These are phyloP conservation scores for Elysia crispata DNA, from an alignment of 2,888 invertebrate species.

Conservation along the genomic window DNA sequence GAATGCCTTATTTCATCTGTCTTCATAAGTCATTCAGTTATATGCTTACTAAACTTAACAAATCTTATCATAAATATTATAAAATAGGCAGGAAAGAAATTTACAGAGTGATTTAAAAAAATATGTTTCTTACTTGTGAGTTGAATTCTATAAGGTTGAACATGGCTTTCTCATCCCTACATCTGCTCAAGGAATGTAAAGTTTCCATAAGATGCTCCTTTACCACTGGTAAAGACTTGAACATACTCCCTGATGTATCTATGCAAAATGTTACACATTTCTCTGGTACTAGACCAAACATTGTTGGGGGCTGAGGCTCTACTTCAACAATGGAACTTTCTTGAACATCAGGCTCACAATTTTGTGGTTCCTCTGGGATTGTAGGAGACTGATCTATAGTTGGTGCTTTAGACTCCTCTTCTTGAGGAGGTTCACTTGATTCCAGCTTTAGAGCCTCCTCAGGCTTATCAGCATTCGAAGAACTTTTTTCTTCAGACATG, in stretches of 20 bases:
- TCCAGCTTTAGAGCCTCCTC: background rate
- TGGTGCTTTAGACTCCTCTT: background rate
- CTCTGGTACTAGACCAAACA: constrained; percentile 73
- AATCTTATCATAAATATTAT: too few relatives aligned
- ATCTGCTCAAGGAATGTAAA: constrained; percentile 64
- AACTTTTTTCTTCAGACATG: too few relatives aligned
- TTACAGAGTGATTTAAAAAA: too few relatives aligned
- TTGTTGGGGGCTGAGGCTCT: constrained; percentile 60
- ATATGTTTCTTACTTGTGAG: constrained; percentile 50
- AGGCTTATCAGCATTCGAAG: too few relatives aligned
- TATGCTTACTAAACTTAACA: too few relatives aligned
- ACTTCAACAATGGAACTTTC: background rate
- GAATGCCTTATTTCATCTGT: too few relatives aligned
- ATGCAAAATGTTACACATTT: constrained; percentile 75
- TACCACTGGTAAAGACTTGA: constrained; percentile 70
- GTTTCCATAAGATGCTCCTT: constrained; percentile 75
- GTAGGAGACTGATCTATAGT: background rate
- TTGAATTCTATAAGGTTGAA: constrained; percentile 77
- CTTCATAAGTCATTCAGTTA: too few relatives aligned
- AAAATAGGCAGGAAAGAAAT: too few relatives aligned
- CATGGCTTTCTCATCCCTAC: constrained; percentile 59
- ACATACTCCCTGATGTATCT: constrained; percentile 78
- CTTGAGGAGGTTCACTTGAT: constrained; percentile 6
- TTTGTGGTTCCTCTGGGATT: too few relatives aligned
- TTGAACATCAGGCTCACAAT: too few relatives aligned